These are phyloP conservation scores for Drosophila imparisetae DNA, from an alignment of 2,888 invertebrate species.

Conservation along the genomic window DNA sequence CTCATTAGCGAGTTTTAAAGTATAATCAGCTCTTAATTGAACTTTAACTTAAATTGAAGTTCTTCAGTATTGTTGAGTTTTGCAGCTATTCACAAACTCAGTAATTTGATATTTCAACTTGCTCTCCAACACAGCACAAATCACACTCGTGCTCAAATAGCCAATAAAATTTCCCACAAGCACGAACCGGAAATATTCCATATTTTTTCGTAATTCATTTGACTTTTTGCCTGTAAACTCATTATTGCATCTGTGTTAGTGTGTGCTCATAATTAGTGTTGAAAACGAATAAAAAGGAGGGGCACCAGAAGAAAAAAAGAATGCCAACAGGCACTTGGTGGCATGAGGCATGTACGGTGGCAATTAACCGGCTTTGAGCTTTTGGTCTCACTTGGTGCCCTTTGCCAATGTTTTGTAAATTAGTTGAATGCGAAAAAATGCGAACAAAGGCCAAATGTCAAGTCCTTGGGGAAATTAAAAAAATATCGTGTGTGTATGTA, in stretches of 20 bases:
- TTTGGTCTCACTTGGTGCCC: conserved; percentile 29
- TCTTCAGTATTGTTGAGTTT: background rate
- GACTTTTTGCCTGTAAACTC: conserved; percentile 31
- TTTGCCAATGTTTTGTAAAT: conserved; percentile 63
- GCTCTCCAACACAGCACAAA: conserved; percentile 1
- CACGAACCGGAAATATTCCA: conserved; percentile 8
- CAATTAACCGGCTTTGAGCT: conserved; percentile 56
- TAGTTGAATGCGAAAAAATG: conserved; percentile 45
- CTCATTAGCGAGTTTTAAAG: accelerated
- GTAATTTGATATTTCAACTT: background rate
- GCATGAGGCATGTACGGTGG: conserved; percentile 48
- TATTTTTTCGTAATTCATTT: conserved; percentile 19
- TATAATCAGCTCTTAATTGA: background rate
- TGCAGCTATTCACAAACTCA: background rate
- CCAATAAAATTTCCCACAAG: conserved; percentile 8
- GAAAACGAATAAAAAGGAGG: conserved; percentile 24
- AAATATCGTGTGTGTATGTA: background rate
- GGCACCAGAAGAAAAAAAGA: background rate
- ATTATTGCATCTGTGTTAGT: conserved; percentile 29
- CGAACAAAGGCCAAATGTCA: conserved; percentile 38
- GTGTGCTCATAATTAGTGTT: conserved; percentile 54
- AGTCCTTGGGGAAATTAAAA: conserved; percentile 30
- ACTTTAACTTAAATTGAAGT: background rate
- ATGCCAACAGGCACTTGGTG: conserved; percentile 31
- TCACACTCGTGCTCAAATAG: conserved; percentile 5